Evolutionary conservation across 2,797 vertebrate genomes (phyloP).

Genomic region (Acipenser ruthenus): DNA sequence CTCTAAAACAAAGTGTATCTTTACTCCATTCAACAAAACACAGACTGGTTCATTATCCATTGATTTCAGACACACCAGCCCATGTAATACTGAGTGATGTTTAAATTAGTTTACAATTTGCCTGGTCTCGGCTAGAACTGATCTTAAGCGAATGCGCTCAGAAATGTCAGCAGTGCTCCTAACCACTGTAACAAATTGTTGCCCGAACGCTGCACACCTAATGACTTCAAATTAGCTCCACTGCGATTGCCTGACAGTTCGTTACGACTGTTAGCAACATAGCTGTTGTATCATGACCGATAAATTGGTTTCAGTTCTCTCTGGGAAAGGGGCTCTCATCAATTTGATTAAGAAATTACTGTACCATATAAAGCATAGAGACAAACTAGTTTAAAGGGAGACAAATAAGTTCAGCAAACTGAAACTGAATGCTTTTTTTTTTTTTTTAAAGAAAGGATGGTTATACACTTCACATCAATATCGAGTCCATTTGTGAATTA

Average conservation of each 20-base stretch:
- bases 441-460: too few relatives aligned
- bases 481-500: too few relatives aligned
- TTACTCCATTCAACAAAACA: conserved; percentile 48
- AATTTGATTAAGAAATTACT: conserved; percentile 99
- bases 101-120: conserved; percentile 99
- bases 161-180: conserved; percentile 81
- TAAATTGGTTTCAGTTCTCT: conserved; percentile 96
- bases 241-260: conserved; percentile 93
- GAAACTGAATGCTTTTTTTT: conserved; percentile 12
- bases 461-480: too few relatives aligned
- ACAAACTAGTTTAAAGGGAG: conserved; percentile 72
- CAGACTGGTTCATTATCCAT: conserved; percentile 83
- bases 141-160: conserved; percentile 92
- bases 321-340: conserved; percentile 80
- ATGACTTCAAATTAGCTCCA: conserved; percentile 99
- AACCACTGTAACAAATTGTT: conserved; percentile 98
- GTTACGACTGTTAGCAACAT: conserved; percentile 96
- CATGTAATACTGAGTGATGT: conserved; percentile 98
- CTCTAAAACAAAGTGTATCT: conserved; percentile 27
- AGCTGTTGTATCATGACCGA: conserved; percentile 93
- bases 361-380: conserved; percentile 69
- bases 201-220: conserved; percentile 94
- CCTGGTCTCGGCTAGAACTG: conserved; percentile 88
- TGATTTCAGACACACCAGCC: conserved; percentile 83
- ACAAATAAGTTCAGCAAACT: conserved; percentile 56